These are phyloP conservation scores for Danaus melanippus DNA, from an alignment of 1,140 invertebrate species.

Conservation along the genomic window DNA sequence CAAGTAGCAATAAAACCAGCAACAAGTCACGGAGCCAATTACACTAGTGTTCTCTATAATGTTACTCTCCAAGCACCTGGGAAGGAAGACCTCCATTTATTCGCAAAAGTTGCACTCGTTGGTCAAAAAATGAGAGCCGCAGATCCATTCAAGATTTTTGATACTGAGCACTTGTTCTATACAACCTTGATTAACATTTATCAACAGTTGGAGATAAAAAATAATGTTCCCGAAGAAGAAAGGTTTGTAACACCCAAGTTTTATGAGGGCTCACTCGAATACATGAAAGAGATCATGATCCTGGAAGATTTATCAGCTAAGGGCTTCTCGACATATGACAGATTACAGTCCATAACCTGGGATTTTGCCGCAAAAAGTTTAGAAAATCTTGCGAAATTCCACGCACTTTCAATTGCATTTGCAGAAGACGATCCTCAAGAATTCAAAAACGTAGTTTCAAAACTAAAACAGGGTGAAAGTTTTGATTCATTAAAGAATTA, in stretches of 20 bases:
- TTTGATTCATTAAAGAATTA: neutral
- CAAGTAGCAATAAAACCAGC: too few species aligned
- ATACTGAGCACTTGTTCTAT: slow-evolving; percentile 38
- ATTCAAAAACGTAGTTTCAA: slow-evolving; percentile 21
- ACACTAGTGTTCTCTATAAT: too few species aligned
- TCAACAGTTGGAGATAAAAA: slow-evolving; percentile 27
- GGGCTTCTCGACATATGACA: slow-evolving; percentile 34
- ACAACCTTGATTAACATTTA: slow-evolving; percentile 32
- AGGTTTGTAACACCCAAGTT: slow-evolving; percentile 27
- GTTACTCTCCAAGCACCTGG: slow-evolving; percentile 9
- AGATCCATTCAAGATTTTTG: slow-evolving; percentile 23
- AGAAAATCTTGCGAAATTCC: slow-evolving; percentile 38
- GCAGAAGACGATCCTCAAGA: slow-evolving; percentile 25
- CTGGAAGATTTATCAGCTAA: slow-evolving; percentile 34
- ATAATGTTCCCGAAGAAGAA: slow-evolving; percentile 27
- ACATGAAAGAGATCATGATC: slow-evolving; percentile 36
- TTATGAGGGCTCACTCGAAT: slow-evolving; percentile 28
- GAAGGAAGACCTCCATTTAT: slow-evolving; percentile 32
- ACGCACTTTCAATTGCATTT: slow-evolving; percentile 40
- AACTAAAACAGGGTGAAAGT: slow-evolving; percentile 6
- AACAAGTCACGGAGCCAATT: too few species aligned
- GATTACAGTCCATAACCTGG: slow-evolving; percentile 41
- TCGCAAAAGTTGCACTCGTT: slow-evolving; percentile 38
- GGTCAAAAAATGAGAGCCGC: slow-evolving; percentile 29
- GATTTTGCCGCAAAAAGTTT: slow-evolving; percentile 33